A percentile compares a stretch with the other conserved stretches of the same genome.
Conservation (phyloP, 2,888 invertebrate genomes). For the Diploptera punctata region DNA sequence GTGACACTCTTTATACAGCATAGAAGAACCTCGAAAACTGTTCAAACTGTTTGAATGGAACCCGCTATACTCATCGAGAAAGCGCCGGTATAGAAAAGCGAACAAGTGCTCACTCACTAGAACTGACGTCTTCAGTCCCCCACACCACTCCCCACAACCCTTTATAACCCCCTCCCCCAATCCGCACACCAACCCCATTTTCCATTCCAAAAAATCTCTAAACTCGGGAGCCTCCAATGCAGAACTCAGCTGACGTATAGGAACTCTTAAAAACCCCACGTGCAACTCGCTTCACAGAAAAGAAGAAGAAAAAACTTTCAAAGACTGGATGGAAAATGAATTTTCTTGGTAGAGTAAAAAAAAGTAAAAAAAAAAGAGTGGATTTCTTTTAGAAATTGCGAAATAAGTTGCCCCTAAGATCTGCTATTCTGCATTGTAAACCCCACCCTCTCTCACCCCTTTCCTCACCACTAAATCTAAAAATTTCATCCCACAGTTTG, state of each 20-base stretch:
- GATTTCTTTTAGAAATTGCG: slow-evolving; percentile 13
- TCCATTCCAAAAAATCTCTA: slow-evolving; percentile 30
- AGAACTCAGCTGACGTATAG: background rate
- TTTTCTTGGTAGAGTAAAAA: slow-evolving; percentile 13
- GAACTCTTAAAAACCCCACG: slow-evolving; percentile 22
- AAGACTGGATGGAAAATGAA: slow-evolving; percentile 22
- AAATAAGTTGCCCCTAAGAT: slow-evolving; percentile 17
- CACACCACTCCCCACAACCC: background rate
- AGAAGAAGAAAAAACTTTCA: slow-evolving; percentile 18
- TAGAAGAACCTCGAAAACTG: too few relatives aligned
- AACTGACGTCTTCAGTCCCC: background rate
- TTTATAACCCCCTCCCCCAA: background rate
- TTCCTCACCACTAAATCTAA: background rate
- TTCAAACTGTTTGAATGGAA: too few relatives aligned
- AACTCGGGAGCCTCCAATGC: slow-evolving; percentile 28
- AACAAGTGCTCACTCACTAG: background rate
- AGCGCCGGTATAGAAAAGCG: background rate
- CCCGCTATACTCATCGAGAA: too few relatives aligned
- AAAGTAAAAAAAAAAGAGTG: slow-evolving; percentile 8
- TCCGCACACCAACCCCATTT: slow-evolving; percentile 36
- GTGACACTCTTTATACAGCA: too few relatives aligned
- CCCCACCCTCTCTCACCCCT: background rate
- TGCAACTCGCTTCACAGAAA: background rate
- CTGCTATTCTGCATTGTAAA: slow-evolving; percentile 11
- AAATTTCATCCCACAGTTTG: background rate